Percentiles rank a stretch among this genome's conserved stretches.
Conservation (phyloP, 2,888 invertebrate species). For the Drosophila emarginata region DNA sequence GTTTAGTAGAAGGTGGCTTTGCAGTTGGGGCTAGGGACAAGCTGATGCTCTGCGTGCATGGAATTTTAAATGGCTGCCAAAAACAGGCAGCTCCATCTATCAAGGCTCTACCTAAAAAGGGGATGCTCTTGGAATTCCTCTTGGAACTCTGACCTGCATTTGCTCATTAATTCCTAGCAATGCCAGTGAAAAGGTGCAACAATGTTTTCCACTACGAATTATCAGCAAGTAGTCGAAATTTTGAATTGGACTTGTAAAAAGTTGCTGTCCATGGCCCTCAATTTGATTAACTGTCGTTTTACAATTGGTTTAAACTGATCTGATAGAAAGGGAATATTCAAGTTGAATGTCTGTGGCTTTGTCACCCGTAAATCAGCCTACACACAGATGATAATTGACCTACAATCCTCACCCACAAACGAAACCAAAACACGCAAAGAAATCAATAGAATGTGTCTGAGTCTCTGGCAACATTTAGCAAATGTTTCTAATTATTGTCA, state of each 20-base stretch:
- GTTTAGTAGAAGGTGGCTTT: conserved; percentile 22
- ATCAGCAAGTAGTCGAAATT: not conserved
- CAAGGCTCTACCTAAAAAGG: conserved; percentile 15
- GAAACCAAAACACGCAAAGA: conserved; percentile 38
- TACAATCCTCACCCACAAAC: conserved; percentile 34
- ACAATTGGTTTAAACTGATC: conserved; percentile 35
- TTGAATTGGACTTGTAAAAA: conserved; percentile 10
- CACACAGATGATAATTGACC: conserved; percentile 33
- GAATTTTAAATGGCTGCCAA: conserved; percentile 54
- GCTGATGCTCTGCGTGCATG: conserved; percentile 35
- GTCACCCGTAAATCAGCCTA: conserved; percentile 7
- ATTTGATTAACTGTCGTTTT: conserved; percentile 30
- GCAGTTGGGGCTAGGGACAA: conserved; percentile 1
- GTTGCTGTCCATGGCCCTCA: conserved; percentile 26
- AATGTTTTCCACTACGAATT: not conserved
- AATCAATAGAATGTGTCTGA: conserved; percentile 42
- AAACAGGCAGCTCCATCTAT: conserved; percentile 47
- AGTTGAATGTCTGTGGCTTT: conserved; percentile 22
- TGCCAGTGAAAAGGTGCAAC: conserved; percentile 10
- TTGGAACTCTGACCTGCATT: conserved; percentile 38
- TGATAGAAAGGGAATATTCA: not conserved
- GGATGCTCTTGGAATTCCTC: not conserved
- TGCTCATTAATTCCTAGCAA: conserved; percentile 39
- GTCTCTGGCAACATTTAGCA: conserved; percentile 14
- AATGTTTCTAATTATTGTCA: conserved; percentile 28